These are phyloP conservation scores for Oryzias curvinotus DNA, from an alignment of 2,113 vertebrate species.

Conservation along the genomic window DNA sequence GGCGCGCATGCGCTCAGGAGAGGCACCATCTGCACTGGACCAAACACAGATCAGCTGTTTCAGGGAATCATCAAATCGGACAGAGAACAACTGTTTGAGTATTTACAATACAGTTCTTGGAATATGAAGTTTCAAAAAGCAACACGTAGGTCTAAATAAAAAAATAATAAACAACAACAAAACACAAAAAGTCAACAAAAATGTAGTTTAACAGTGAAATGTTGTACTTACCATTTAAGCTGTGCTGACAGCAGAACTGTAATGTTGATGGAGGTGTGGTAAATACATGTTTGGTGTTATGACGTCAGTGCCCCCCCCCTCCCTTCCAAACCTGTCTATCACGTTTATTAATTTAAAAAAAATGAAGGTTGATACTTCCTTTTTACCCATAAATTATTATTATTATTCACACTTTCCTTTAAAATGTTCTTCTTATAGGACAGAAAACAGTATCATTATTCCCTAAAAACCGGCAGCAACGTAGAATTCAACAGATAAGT, in stretches of 20 bases:
- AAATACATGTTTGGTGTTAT: conserved; percentile 34
- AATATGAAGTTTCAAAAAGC: not conserved
- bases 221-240: conserved; percentile 49
- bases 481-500: too few species aligned
- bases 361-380: too few species aligned
- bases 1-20: conserved; percentile 68
- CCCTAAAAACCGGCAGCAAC: too few species aligned
- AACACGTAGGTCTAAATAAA: too few species aligned
- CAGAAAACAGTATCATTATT: too few species aligned
- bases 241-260: conserved; percentile 27
- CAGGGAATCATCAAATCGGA: not conserved
- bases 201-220: not conserved
- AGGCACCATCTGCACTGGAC: conserved; percentile 65
- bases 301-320: conserved; percentile 63
- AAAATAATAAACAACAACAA: not conserved
- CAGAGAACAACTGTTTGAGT: too few species aligned
- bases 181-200: not conserved
- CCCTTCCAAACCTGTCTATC: conserved; percentile 22
- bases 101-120: too few species aligned
- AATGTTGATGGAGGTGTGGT: conserved; percentile 47
- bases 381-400: too few species aligned
- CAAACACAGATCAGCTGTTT: conserved; percentile 1
- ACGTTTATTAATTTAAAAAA: conserved; percentile 3
- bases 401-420: too few species aligned
- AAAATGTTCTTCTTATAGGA: too few species aligned